Conservation (phyloP, 2,888 invertebrate species). For the Dusona sp. region DNA sequence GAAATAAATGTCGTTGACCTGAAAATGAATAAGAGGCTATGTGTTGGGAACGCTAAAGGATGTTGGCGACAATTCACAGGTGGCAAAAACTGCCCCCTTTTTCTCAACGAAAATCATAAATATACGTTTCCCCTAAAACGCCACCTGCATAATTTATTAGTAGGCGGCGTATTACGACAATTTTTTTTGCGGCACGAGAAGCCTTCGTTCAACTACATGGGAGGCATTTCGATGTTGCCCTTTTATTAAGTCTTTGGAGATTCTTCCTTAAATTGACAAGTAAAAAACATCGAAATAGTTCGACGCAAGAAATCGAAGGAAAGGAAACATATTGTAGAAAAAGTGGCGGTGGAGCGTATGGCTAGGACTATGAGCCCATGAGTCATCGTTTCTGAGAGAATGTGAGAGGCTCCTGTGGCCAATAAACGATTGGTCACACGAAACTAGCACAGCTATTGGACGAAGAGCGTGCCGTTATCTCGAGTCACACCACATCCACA, state of each 20-base stretch:
- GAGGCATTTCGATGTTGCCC: not conserved
- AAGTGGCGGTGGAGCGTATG: not conserved
- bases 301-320: not conserved
- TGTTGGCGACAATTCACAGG: not conserved
- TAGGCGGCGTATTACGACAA: not conserved
- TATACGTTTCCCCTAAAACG: not conserved
- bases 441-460: slow-evolving; percentile 38
- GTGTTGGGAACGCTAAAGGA: not conserved
- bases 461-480: slow-evolving; percentile 2
- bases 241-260: not conserved
- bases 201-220: not conserved
- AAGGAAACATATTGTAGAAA: not conserved
- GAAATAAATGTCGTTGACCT: not conserved
- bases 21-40: not conserved
- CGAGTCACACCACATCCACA: not conserved
- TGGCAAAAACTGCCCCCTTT: not conserved
- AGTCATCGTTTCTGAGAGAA: slow-evolving; percentile 14
- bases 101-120: not conserved
- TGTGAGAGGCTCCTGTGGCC: slow-evolving; percentile 20
- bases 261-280: not conserved
- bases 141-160: not conserved
- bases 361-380: slow-evolving; percentile 10
- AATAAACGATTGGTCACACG: slow-evolving; percentile 19
- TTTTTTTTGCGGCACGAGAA: not conserved
- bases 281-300: not conserved